Conservation (phyloP, 1,140 invertebrate species). For the Eriosoma lanigerum region DNA sequence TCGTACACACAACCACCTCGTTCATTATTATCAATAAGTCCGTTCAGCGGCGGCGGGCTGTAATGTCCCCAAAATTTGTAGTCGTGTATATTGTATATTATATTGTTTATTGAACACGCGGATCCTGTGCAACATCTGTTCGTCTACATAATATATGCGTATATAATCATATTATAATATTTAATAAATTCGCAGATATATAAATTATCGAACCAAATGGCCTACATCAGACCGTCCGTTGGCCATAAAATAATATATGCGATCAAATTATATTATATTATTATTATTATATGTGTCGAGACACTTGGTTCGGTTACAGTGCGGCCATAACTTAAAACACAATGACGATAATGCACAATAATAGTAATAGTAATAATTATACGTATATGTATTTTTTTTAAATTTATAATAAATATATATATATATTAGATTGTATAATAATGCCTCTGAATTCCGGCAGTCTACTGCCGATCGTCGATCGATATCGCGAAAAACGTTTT, state of each 20-base stretch:
- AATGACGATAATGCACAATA: too few species aligned
- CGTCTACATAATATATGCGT: not conserved
- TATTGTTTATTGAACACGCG: constrained; percentile 24
- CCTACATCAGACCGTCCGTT: constrained; percentile 25
- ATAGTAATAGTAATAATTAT: too few species aligned
- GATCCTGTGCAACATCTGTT: constrained; percentile 29
- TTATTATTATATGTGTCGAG: too few species aligned
- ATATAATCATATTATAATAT: not conserved
- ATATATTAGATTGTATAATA: too few species aligned
- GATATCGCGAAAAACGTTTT: too few species aligned
- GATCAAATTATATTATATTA: constrained; percentile 11
- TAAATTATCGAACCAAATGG: not conserved
- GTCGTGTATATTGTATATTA: not conserved
- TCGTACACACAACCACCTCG: not conserved
- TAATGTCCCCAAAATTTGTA: constrained; percentile 27
- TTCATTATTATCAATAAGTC: constrained; percentile 42
- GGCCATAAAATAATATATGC: constrained; percentile 7
- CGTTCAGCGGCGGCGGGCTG: not conserved
- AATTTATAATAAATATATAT: too few species aligned
- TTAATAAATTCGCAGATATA: constrained; percentile 24
- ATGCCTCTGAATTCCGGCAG: too few species aligned
- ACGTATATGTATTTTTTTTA: too few species aligned
- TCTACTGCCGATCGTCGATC: too few species aligned
- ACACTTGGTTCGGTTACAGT: too few species aligned
- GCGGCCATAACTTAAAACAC: too few species aligned